phyloP scores from a whole-genome alignment of 2,797 vertebrate species.

The Pagetopsis macropterus region DNA sequence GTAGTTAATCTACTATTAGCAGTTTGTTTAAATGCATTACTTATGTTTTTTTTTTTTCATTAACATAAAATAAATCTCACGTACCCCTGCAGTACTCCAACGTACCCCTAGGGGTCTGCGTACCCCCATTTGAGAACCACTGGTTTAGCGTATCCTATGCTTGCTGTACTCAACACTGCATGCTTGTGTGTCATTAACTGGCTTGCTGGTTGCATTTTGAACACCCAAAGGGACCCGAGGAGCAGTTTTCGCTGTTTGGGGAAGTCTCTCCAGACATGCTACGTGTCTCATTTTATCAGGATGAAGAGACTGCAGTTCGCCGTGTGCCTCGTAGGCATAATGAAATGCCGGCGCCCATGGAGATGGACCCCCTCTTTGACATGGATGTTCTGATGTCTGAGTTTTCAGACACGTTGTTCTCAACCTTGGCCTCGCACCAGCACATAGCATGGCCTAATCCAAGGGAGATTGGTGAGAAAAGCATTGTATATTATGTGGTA shows the following conservation, averaged over 20 bases:
- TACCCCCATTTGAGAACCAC: no score
- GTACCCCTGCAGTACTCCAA: no score
- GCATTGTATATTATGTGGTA: background rate
- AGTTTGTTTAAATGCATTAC: no score
- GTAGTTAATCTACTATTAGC: no score
- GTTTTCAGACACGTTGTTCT: slow-evolving; percentile 96
- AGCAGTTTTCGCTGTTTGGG: slow-evolving; percentile 86
- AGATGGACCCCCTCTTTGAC: slow-evolving; percentile 93
- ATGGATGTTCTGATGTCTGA: slow-evolving; percentile 98
- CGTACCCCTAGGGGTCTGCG: no score
- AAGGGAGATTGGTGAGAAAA: slow-evolving; percentile 91
- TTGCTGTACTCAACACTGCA: slow-evolving; percentile 55
- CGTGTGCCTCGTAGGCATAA: slow-evolving; percentile 82
- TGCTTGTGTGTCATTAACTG: slow-evolving; percentile 70
- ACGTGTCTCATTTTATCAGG: slow-evolving; percentile 88
- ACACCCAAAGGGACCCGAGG: slow-evolving; percentile 80
- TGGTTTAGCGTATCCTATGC: background rate
- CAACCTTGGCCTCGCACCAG: slow-evolving; percentile 94
- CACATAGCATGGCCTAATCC: slow-evolving; percentile 92
- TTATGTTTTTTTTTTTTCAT: no score
- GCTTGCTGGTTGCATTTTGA: slow-evolving; percentile 79
- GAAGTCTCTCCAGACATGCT: slow-evolving; percentile 88
- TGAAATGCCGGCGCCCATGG: slow-evolving; percentile 93
- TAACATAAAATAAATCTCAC: no score
- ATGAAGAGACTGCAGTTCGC: slow-evolving; percentile 87